Conservation (phyloP, 2,797 vertebrate genomes). For the Paramormyrops hopkinsi region DNA sequence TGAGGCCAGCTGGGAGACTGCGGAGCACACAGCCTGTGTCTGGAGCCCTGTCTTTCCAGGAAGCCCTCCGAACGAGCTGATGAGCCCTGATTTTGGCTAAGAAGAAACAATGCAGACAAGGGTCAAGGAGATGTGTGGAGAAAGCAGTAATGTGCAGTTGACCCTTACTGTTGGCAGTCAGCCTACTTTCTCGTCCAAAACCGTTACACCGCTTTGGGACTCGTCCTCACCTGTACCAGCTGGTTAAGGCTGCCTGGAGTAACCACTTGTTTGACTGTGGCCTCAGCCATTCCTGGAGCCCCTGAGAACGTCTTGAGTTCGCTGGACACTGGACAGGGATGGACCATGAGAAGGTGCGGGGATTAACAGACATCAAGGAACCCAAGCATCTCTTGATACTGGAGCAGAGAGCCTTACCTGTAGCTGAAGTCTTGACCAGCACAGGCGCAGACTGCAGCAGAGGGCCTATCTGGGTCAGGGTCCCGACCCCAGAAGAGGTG, state of each 20-base stretch:
- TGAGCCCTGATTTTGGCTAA: conserved; percentile 70
- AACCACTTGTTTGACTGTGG: conserved; percentile 58
- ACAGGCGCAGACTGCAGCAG: conserved; percentile 67
- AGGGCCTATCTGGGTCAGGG: conserved; percentile 53
- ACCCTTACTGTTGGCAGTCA: not conserved
- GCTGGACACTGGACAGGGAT: conserved; percentile 50
- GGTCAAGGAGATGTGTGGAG: not conserved
- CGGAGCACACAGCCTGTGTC: conserved; percentile 61
- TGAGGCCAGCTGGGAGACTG: conserved; percentile 55
- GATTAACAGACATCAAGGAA: not conserved
- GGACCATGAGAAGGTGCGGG: not conserved
- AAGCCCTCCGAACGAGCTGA: conserved; percentile 62
- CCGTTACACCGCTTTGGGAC: not conserved
- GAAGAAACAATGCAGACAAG: conserved; percentile 27
- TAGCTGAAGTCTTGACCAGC: conserved; percentile 62
- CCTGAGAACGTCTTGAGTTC: conserved; percentile 66
- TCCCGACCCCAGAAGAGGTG: conserved; percentile 44
- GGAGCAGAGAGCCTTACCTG: conserved; percentile 48
- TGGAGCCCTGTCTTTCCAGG: conserved; percentile 60
- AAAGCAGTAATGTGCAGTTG: not conserved
- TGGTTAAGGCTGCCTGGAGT: conserved; percentile 58
- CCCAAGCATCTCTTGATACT: not conserved
- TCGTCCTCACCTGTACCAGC: conserved; percentile 57
- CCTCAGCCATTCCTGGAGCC: conserved; percentile 52
- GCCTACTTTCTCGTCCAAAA: not conserved